Conservation (phyloP, 2,888 invertebrate species). For the Anthrax anthrax region DNA sequence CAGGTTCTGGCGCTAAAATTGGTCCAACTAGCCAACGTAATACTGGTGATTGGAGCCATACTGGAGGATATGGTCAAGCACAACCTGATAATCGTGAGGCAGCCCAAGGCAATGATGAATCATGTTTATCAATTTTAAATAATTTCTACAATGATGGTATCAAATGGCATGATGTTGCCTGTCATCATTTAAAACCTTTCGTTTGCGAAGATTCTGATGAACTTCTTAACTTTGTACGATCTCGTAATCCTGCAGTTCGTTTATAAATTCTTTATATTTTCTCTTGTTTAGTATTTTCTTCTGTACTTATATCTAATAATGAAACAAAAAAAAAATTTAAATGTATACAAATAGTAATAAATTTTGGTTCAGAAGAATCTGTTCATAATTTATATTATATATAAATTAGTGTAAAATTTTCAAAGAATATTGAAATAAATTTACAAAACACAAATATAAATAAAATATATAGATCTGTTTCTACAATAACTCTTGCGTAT, state of each 20-base stretch:
- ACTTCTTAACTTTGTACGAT: conserved; percentile 76
- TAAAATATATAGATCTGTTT: no score
- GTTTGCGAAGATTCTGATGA: conserved; percentile 87
- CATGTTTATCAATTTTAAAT: conserved; percentile 75
- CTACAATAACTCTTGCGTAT: no score
- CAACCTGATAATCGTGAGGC: conserved; percentile 87
- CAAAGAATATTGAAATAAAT: no score
- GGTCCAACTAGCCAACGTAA: conserved; percentile 77
- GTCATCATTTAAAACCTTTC: conserved; percentile 74
- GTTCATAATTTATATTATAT: no score
- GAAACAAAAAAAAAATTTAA: no score
- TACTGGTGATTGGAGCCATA: conserved; percentile 80
- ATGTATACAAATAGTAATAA: no score
- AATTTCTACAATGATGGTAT: conserved; percentile 83
- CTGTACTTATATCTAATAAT: no score
- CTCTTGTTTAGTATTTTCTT: no score
- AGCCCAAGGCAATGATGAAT: conserved; percentile 83
- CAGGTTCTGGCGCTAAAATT: conserved; percentile 81
- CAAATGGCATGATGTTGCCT: conserved; percentile 79
- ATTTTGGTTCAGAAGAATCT: no score
- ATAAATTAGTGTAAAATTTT: no score
- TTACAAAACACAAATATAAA: no score
- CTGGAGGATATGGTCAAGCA: conserved; percentile 74
- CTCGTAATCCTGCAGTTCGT: conserved; percentile 73
- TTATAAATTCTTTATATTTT: conserved; percentile 37